These are phyloP conservation scores for Cerastis leucographa DNA, from an alignment of 2,888 invertebrate species.

Conservation along the genomic window DNA sequence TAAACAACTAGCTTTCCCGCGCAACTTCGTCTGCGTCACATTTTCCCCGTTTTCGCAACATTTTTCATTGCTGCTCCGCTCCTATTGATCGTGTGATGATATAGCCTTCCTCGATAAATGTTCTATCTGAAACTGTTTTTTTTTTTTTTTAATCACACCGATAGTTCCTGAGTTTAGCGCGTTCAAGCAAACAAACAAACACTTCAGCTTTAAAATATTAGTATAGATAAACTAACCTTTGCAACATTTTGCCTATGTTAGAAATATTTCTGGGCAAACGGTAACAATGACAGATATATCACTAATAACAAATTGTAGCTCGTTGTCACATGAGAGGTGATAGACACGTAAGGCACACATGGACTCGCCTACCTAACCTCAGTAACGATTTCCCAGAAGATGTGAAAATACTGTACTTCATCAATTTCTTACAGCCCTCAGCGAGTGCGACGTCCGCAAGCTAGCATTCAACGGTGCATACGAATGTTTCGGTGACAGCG, in stretches of 20 bases:
- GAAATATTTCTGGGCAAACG: neutral
- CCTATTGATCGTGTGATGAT: too few relatives aligned
- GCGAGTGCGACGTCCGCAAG: slow-evolving; percentile 91
- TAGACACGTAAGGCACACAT: neutral
- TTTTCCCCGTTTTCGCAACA: too few relatives aligned
- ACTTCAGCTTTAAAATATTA: too few relatives aligned
- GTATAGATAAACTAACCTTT: neutral
- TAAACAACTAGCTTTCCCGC: too few relatives aligned
- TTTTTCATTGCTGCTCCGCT: too few relatives aligned
- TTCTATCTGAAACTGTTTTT: too few relatives aligned
- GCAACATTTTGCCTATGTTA: too few relatives aligned
- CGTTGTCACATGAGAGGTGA: neutral
- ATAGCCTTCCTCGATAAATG: too few relatives aligned
- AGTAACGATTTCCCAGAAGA: neutral
- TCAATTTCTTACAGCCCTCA: slow-evolving; percentile 84
- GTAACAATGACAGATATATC: neutral
- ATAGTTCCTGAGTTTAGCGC: too few relatives aligned
- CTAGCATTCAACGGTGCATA: slow-evolving; percentile 94
- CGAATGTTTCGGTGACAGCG: slow-evolving; percentile 92
- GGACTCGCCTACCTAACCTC: neutral
- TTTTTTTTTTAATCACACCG: too few relatives aligned
- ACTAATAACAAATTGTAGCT: neutral
- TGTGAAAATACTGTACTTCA: neutral
- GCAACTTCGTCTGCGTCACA: too few relatives aligned
- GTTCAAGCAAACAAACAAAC: too few relatives aligned